These are phyloP conservation scores for Lepidochrysops patricia DNA, from an alignment of 2,888 invertebrate genomes.

Conservation along the genomic window DNA sequence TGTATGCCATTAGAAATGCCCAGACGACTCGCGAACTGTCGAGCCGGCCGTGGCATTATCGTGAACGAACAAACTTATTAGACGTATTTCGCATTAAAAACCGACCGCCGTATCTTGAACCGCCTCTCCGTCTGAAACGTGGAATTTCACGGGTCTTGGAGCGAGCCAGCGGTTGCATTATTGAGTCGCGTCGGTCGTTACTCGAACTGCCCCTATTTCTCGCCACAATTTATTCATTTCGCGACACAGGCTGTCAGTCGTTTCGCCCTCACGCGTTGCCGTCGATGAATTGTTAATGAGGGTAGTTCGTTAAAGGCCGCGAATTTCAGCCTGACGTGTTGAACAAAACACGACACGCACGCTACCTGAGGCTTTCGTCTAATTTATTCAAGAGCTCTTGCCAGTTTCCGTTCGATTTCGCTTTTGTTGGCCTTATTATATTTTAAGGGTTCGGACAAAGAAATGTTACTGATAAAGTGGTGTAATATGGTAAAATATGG, in stretches of 20 bases:
- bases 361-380: slow-evolving; percentile 24
- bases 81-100: slow-evolving; percentile 48
- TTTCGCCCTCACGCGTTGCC: slow-evolving; percentile 60
- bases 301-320: slow-evolving; percentile 64
- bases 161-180: slow-evolving; percentile 47
- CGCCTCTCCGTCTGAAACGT: slow-evolving; percentile 18
- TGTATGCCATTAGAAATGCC: slow-evolving; percentile 38
- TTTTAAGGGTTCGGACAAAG: neutral
- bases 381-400: slow-evolving; percentile 18
- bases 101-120: slow-evolving; percentile 37
- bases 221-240: slow-evolving; percentile 71
- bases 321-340: slow-evolving; percentile 55
- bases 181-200: slow-evolving; percentile 55
- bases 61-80: slow-evolving; percentile 54
- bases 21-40: slow-evolving; percentile 53
- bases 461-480: neutral
- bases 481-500: no score
- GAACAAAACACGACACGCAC: slow-evolving; percentile 60
- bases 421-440: neutral
- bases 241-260: slow-evolving; percentile 68
- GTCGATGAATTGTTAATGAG: slow-evolving; percentile 65
- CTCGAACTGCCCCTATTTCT: slow-evolving; percentile 70
- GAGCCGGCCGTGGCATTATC: slow-evolving; percentile 63
- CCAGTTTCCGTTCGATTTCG: neutral
- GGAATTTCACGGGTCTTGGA: slow-evolving; percentile 26